phyloP scores from a whole-genome alignment of 1,140 invertebrate species.

The Ridgeia piscesae region DNA sequence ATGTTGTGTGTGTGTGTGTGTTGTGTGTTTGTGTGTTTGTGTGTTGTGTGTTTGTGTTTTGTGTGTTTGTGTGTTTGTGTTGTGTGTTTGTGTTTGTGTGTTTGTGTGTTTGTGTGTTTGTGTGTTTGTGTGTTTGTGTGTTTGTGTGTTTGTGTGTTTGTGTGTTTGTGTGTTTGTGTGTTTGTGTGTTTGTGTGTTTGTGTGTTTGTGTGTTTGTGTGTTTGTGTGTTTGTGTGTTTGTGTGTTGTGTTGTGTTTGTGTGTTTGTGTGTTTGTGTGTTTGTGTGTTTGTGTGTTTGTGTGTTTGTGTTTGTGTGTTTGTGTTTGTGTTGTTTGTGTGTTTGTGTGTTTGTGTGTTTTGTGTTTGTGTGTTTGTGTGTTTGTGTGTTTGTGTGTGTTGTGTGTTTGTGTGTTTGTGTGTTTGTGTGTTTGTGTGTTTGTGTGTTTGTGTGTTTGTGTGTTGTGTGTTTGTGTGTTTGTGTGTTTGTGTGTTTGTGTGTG shows the following conservation, averaged over 20 bases:
- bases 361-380: background rate
- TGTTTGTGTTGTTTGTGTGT: background rate
- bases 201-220: too few relatives aligned
- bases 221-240: too few relatives aligned
- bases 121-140: too few relatives aligned
- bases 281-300: background rate
- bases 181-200: background rate
- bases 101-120: too few relatives aligned
- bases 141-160: background rate
- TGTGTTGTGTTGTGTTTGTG: too few relatives aligned
- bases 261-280: background rate
- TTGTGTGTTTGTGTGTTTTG: background rate
- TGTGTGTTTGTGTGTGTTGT: background rate
- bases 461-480: background rate
- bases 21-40: background rate
- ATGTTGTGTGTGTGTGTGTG: conserved; percentile 8
- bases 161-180: background rate
- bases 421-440: background rate
- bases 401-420: background rate
- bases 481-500: background rate
- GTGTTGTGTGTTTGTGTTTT: background rate
- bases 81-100: too few relatives aligned
- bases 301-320: background rate
- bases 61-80: too few relatives aligned
- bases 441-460: background rate